Conservation (phyloP, 2,797 vertebrate genomes). For the Synaphobranchus kaupii region DNA sequence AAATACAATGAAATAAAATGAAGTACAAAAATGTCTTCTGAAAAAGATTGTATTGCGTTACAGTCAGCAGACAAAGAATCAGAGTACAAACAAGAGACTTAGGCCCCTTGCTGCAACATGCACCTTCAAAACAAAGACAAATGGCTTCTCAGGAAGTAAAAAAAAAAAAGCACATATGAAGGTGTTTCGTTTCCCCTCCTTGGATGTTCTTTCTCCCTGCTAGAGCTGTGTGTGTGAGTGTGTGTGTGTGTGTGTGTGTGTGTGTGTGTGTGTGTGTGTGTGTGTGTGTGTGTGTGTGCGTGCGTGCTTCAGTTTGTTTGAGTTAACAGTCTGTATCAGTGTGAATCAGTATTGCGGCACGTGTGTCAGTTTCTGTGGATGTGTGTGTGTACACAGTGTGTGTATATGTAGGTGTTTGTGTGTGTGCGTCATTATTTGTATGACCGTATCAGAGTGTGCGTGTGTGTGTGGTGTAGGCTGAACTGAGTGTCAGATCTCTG, state of each 20-base stretch:
- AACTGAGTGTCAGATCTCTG: neutral
- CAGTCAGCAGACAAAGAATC: neutral
- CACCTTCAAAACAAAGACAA: conserved; percentile 23
- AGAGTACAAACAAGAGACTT: neutral
- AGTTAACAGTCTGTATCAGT: neutral
- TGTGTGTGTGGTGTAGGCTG: neutral
- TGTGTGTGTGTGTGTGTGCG: neutral
- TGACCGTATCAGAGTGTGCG: neutral
- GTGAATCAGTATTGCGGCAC: neutral
- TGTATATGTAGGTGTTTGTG: neutral
- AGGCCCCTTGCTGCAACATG: neutral
- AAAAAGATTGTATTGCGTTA: neutral
- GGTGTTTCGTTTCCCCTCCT: neutral
- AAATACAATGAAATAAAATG: neutral
- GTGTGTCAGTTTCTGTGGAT: neutral
- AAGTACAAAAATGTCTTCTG: neutral
- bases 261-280: neutral
- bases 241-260: neutral
- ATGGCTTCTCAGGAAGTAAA: neutral
- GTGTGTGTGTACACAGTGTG: neutral
- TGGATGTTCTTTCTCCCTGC: neutral
- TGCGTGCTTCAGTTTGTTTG: neutral
- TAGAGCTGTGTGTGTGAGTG: neutral
- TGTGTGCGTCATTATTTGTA: neutral
- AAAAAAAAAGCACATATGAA: neutral